Percentiles rank a stretch among this genome's conserved stretches.
Evolutionary conservation across 2,113 vertebrate genomes (phyloP).

Genomic region (Lota lota): DNA sequence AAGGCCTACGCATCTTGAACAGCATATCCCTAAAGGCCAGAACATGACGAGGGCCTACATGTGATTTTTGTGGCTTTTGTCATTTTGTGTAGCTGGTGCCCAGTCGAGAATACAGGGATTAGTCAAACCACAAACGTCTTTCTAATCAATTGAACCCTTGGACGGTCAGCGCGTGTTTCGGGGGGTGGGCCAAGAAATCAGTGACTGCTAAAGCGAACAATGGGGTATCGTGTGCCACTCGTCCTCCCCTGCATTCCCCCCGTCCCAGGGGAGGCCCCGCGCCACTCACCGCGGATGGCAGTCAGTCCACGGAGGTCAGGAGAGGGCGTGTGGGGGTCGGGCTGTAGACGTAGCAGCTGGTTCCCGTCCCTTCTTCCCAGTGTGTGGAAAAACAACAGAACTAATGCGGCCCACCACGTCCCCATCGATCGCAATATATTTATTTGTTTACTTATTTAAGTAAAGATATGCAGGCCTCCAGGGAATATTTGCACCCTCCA

Average conservation of each 20-base stretch:
- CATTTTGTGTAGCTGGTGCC: constrained; percentile 37
- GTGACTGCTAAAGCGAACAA: constrained; percentile 72
- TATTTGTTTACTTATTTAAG: constrained; percentile 56
- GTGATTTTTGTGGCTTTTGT: constrained; percentile 41
- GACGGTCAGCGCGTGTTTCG: constrained; percentile 47
- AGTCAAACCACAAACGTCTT: constrained; percentile 58
- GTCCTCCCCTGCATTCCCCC: constrained; percentile 63
- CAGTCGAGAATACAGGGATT: constrained; percentile 38
- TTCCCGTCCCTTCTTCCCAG: constrained; percentile 51
- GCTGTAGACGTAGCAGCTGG: constrained; percentile 62
- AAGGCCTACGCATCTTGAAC: too few relatives aligned
- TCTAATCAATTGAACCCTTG: constrained; percentile 68
- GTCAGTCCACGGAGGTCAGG: constrained; percentile 63
- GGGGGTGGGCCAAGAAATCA: constrained; percentile 41
- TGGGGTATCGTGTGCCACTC: constrained; percentile 76
- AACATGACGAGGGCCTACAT: background rate
- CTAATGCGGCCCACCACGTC: constrained; percentile 49
- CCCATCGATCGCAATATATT: constrained; percentile 53
- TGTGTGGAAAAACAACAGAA: constrained; percentile 51
- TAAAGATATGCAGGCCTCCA: constrained; percentile 9
- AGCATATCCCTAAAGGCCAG: too few relatives aligned
- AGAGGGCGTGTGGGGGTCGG: constrained; percentile 43
- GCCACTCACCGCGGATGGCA: constrained; percentile 64
- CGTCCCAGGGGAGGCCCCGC: constrained; percentile 63
- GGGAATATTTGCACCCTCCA: constrained; percentile 8